Base-by-base conservation (phyloP, 2,888 invertebrate genomes). In the Sphaeridia pumilis region DNA sequence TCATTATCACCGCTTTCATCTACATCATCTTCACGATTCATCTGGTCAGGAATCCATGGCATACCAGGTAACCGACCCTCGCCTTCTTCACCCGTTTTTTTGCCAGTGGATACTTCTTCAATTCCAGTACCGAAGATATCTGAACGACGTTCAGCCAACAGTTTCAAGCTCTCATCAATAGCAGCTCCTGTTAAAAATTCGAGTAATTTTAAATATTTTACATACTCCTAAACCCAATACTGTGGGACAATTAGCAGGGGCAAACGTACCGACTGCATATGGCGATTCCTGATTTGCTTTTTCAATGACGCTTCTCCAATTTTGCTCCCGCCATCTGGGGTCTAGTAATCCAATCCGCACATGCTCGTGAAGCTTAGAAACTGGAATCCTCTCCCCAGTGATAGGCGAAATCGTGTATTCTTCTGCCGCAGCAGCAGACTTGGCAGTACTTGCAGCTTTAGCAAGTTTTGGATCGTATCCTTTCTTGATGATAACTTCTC, bases 41-140 rank as follows among this genome's bases (percentile, higher is more conserved):
- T 56, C 24, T 52, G 49, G 20, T 55, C 55, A 4, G 61, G 61
- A 49, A 61, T 58, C 63, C 63, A 63, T 1, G 63, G 59, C 62
- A 64, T 61, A 21, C 64, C 64, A 1, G 64, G 64, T 41, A 63
- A 53, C 45, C 64, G 58, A 43, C 68, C 68, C 66, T 87, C 86
- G 43, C 68, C 68, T 66, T 87, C 86, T 69, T 90, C 90, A 2
- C 90, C 90, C 57, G 94, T 86, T 76, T 97, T 98, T 74, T 94
- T 94, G 75, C 98, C 98, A 70, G 98, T 99, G 24, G 90, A 89
- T 0, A 97, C 95, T 77, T 98, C 98, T 71, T 97, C 95, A 70
- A 90, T 90, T 54, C 97, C 97, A 58, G 92, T 88, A 73, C 98
- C 98, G 74, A 99, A 99, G 73, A 98, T 98, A 78, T 98, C 98